Evolutionary conservation across 2,113 vertebrate species (phyloP), one percentile per base, ranked within the genome.

Genomic region (Myiagra hebetior): DNA sequence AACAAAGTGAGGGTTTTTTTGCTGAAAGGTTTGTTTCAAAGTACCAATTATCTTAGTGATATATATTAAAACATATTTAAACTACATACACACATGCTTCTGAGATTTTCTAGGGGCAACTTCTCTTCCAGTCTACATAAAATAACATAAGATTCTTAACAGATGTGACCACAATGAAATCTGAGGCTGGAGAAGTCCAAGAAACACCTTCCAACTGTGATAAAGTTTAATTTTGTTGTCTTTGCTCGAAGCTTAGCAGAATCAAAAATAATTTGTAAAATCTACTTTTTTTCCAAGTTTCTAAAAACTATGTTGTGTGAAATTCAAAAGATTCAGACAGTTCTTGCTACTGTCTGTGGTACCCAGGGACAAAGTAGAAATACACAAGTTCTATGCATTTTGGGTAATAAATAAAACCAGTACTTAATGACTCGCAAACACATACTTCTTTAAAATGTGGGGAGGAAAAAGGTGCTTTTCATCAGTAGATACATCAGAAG

Each of bases 1-100:
- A 78, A 57, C 3, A 79, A 0, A 2, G 4, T 0, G 3, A 44
- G 3, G 2, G 1, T 0, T 15, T 68, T 49, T 70, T 83, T 56
- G 3, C 11, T 19, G 13, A 82, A n/a, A 53, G 2, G 7, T 15
- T 21, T 70, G 2, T 35, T 87, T 69, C 67, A 26, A 82, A 85
- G 28, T 37, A 72, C 10, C 1, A 1, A n/a, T 37, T 59, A 26
- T 5, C 11, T 21, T 5, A 55, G 15, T 56, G 69, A 11, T 20
- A 73, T 37, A 19, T 27, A 55, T 85, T 57, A 63, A 67, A 82
- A 42, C 2, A 24, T 18, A 37, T 24, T n/a, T 11, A 41, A 28
- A 50, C n/a, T 46, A 33, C 14, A 52, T 17, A 59, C 3, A 33
- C 6, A 19, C 4, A 20, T 8, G 2, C 8, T 57, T 84, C 33